These are phyloP conservation scores for Ameiurus melas DNA, from an alignment of 2,113 vertebrate genomes.

Conservation along the genomic window DNA sequence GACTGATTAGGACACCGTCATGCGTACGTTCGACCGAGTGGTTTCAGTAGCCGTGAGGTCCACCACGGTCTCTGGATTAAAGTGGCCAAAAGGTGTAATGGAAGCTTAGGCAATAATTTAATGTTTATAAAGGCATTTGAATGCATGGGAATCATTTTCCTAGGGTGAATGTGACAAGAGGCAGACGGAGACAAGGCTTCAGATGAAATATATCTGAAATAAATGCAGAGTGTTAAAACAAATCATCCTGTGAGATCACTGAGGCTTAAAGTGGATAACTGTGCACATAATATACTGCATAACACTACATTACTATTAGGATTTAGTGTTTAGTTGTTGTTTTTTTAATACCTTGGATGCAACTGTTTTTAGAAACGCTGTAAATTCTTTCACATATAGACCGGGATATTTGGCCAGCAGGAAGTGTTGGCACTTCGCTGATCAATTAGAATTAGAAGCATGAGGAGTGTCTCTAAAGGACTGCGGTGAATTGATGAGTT, in stretches of 20 bases:
- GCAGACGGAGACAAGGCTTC: not conserved
- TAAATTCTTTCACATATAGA: conserved; percentile 1
- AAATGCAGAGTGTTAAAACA: conserved; percentile 11
- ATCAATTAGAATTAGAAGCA: conserved; percentile 4
- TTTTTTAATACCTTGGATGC: not conserved
- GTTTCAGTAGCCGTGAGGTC: conserved; percentile 6
- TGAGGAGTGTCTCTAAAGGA: not conserved
- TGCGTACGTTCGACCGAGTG: not conserved
- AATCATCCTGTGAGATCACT: conserved; percentile 9
- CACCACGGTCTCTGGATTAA: conserved; percentile 11
- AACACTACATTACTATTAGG: not conserved
- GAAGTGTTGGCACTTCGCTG: not conserved
- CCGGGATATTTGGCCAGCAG: not conserved
- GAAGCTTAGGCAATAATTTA: not conserved
- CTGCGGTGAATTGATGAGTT: not conserved
- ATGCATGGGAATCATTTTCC: not conserved
- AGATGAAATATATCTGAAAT: conserved; percentile 27
- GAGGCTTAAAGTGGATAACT: conserved; percentile 15
- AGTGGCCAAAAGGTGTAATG: conserved; percentile 15
- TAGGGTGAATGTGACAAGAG: not conserved
- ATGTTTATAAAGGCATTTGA: conserved; percentile 26
- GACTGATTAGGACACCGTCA: not conserved
- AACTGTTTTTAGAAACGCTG: conserved; percentile 21
- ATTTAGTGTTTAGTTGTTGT: not conserved
- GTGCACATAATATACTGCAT: not conserved